phyloP scores from a whole-genome alignment of 1,140 invertebrate species.

The Psilanteris sp. region DNA sequence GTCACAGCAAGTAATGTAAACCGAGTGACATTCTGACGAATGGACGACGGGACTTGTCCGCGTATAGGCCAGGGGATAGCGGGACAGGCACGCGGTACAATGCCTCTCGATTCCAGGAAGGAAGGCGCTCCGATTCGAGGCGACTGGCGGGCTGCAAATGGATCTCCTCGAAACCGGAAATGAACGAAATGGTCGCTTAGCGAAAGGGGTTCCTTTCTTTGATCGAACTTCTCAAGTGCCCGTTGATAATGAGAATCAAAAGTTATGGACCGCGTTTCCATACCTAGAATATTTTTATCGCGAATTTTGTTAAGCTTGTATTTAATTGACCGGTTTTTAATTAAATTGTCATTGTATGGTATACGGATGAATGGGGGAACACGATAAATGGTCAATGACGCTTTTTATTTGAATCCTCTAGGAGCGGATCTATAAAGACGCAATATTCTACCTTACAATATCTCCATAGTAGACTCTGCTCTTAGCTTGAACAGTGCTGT shows the following conservation, averaged over 20 bases:
- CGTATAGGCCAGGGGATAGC: slow-evolving; percentile 7
- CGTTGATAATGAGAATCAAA: slow-evolving; percentile 47
- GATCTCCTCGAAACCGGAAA: slow-evolving; percentile 77
- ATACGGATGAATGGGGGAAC: too few species aligned
- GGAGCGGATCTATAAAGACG: slow-evolving; percentile 32
- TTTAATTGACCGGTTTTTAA: too few species aligned
- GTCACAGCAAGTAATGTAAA: slow-evolving; percentile 70
- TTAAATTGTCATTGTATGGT: too few species aligned
- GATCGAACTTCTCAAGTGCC: slow-evolving; percentile 63
- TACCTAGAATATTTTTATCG: neutral
- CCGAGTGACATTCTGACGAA: slow-evolving; percentile 68
- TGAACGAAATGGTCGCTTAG: slow-evolving; percentile 79
- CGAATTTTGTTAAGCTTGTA: neutral
- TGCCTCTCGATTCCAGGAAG: slow-evolving; percentile 71
- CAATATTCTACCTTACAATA: slow-evolving; percentile 42
- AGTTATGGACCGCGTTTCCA: slow-evolving; percentile 9
- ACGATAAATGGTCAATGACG: neutral
- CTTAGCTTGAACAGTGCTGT: slow-evolving; percentile 68
- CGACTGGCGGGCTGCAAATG: slow-evolving; percentile 71
- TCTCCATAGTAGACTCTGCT: slow-evolving; percentile 36
- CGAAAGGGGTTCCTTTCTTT: slow-evolving; percentile 76
- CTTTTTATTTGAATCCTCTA: slow-evolving; percentile 8
- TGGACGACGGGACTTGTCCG: slow-evolving; percentile 50
- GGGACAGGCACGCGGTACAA: slow-evolving; percentile 67
- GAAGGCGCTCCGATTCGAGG: slow-evolving; percentile 66